phyloP scores from a whole-genome alignment of 2,888 invertebrate species.

The Cryptophagus acutangulus region DNA sequence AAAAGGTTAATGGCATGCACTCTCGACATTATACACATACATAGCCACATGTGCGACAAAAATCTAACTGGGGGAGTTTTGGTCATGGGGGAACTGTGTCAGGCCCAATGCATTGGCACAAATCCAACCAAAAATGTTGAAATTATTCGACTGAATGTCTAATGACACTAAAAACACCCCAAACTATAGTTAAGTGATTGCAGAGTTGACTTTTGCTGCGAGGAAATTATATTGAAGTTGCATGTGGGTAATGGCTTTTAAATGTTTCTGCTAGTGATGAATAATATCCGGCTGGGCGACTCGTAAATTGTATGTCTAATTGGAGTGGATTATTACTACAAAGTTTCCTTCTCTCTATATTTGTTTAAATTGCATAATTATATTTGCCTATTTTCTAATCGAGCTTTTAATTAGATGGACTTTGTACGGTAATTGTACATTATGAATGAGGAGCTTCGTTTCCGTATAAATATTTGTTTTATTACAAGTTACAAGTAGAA shows the following conservation, averaged over 20 bases:
- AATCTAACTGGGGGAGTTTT: constrained; percentile 24
- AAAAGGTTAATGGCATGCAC: constrained; percentile 38
- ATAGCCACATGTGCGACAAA: constrained; percentile 33
- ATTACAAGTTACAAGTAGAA: no score
- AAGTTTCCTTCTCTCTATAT: constrained; percentile 9
- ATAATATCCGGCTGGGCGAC: constrained; percentile 27
- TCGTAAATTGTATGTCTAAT: constrained; percentile 27
- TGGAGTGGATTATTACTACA: constrained; percentile 13
- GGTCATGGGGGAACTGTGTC: constrained; percentile 14
- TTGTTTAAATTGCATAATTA: constrained; percentile 11
- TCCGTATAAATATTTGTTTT: no score
- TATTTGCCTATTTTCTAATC: constrained; percentile 8
- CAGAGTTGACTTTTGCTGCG: not conserved
- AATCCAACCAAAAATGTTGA: not conserved
- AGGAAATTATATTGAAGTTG: constrained; percentile 26
- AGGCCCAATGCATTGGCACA: not conserved
- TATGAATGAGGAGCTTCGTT: no score
- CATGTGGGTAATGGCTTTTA: constrained; percentile 30
- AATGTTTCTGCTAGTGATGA: constrained; percentile 27
- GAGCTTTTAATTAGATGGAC: no score
- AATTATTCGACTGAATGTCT: not conserved
- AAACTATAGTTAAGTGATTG: no score
- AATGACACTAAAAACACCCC: not conserved
- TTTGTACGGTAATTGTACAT: no score
- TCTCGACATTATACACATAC: constrained; percentile 14